A percentile compares a stretch with the other conserved stretches of the same genome.
phyloP scores from a whole-genome alignment of 1,140 invertebrate species.

The Charaxes varanes region DNA sequence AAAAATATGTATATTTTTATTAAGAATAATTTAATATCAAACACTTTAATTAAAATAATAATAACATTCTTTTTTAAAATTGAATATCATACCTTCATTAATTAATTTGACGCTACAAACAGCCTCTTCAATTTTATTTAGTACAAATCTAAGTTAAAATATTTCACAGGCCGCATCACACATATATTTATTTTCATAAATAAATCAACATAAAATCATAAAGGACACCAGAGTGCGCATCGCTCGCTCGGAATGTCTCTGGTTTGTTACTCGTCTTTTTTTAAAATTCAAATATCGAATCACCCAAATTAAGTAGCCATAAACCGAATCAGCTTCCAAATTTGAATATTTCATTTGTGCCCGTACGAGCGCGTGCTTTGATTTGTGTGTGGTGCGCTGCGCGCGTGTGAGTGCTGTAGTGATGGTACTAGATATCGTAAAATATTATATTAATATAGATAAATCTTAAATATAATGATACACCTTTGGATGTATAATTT shows the following conservation, averaged over 20 bases:
- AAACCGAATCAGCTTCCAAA: conserved; percentile 74
- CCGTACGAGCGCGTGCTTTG: conserved; percentile 52
- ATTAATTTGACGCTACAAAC: neutral
- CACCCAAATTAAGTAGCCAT: conserved; percentile 74
- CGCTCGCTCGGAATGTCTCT: conserved; percentile 51
- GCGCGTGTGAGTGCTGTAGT: conserved; percentile 34
- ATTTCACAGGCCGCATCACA: conserved; percentile 8
- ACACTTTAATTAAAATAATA: too few relatives aligned
- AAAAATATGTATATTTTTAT: too few relatives aligned
- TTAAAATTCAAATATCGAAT: conserved; percentile 72
- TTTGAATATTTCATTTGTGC: conserved; percentile 71
- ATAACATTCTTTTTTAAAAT: too few relatives aligned
- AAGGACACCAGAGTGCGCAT: conserved; percentile 13
- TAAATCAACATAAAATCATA: conserved; percentile 20
- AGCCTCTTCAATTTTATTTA: too few relatives aligned
- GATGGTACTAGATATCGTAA: conserved; percentile 20
- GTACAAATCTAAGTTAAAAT: neutral
- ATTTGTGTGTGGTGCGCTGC: conserved; percentile 43
- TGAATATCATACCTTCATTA: too few relatives aligned
- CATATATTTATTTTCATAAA: conserved; percentile 16
- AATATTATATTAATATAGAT: too few relatives aligned
- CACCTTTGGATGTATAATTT: too few relatives aligned
- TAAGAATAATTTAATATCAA: too few relatives aligned
- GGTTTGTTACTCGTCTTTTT: conserved; percentile 47
- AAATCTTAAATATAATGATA: too few relatives aligned